Evolutionary conservation across 2,797 vertebrate species (phyloP), one percentile per base, ranked within the genome.

Genomic region (Spheniscus humboldti): DNA sequence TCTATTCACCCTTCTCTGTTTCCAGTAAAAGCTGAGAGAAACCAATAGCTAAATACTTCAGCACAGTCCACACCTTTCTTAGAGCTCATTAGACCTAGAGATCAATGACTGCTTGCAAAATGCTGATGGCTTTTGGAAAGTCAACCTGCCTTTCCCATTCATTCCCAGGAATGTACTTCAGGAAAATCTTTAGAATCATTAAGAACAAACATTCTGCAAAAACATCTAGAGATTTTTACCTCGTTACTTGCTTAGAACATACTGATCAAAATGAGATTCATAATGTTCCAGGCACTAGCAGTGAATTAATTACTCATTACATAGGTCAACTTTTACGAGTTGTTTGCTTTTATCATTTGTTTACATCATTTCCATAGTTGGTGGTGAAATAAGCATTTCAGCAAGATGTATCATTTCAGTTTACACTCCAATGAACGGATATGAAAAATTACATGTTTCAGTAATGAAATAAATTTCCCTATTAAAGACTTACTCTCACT

Each of bases 401-500:
- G 48, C 25, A 87, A 91, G 13, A 82, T 11, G 10, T 33, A 80
- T 55, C 8, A 79, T 69, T 96, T 63, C 39, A 86, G 18, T 52
- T 78, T 41, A 85, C 19, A 47, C 31, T 52, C 50, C 91, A 91
- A 94, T 66, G 59, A 97, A 64, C 10, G 35, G 45, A 45, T 69
- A 68, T 28, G 22, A 97, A 91, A 74, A 96, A 92, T 52, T 81
- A 72, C 30, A 39, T 50, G 25, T 88, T 88, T 22, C 16, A 72
- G 25, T 59, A 95, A 93, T 78, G 14, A 94, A 87, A 92, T 88
- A 39, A 64, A 81, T 96, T 92, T 73, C n/a, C 17, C 27, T 90
- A 27, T 72, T 90, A 89, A 92, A 92, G 18, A 86, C 23, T 94
- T 92, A 94, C 76, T 93, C 24, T 91, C 39, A 85, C 33, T 94